A percentile compares a stretch with the other conserved stretches of the same genome.
Conservation (phyloP, 2,113 vertebrate species). For the Noturus placidus region DNA sequence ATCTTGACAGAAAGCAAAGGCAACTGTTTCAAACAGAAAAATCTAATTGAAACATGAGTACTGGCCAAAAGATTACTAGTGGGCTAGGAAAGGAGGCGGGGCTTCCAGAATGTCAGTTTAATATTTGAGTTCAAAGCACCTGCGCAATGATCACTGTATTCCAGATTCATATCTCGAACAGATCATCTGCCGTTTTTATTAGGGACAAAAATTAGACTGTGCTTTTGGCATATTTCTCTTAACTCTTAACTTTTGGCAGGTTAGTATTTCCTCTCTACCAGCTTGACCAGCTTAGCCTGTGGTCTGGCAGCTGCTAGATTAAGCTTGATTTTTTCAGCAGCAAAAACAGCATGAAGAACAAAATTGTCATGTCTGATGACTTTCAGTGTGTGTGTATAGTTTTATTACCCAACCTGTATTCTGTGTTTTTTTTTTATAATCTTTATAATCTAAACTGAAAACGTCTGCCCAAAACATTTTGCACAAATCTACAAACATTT, state of each 20-base stretch:
- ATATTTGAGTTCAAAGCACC: too few relatives aligned
- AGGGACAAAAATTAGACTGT: not conserved
- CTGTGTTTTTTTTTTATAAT: too few relatives aligned
- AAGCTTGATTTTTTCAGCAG: not conserved
- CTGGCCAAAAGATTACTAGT: too few relatives aligned
- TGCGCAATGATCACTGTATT: not conserved
- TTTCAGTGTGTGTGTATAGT: not conserved
- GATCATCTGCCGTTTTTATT: not conserved
- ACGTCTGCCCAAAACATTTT: not conserved
- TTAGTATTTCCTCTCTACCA: not conserved
- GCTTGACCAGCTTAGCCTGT: not conserved
- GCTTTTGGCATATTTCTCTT: not conserved
- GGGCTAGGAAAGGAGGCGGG: too few relatives aligned
- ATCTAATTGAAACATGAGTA: too few relatives aligned
- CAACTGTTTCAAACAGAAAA: too few relatives aligned
- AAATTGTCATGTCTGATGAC: not conserved
- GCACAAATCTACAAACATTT: not conserved
- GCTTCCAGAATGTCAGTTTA: too few relatives aligned
- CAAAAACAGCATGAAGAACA: not conserved
- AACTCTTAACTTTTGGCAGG: not conserved
- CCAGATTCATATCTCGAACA: not conserved
- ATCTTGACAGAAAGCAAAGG: too few relatives aligned
- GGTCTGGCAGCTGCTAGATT: not conserved
- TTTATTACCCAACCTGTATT: not conserved
- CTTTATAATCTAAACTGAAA: too few relatives aligned